Evolutionary conservation across 2,888 invertebrate species (phyloP).

Genomic region (Dasypolia templi): DNA sequence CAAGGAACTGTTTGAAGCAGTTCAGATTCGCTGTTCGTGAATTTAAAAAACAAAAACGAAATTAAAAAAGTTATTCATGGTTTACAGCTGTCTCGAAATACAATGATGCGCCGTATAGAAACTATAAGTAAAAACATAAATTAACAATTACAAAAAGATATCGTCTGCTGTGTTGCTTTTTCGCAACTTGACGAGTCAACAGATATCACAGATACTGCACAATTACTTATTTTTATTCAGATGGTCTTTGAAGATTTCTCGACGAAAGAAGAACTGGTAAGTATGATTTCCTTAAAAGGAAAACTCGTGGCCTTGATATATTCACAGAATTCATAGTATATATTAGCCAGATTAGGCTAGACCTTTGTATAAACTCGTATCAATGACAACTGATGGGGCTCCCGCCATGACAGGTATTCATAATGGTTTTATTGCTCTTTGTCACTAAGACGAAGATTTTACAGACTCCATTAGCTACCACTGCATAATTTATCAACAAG

Average conservation of each 20-base stretch:
- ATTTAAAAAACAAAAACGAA: too few species aligned
- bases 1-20: too few species aligned
- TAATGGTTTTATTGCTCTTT: constrained; percentile 3
- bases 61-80: too few species aligned
- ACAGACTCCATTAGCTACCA: not conserved
- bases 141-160: not conserved
- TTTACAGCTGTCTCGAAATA: too few species aligned
- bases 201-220: constrained; percentile 5
- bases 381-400: constrained; percentile 8
- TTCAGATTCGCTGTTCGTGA: too few species aligned
- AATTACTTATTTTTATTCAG: constrained; percentile 3
- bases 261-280: not conserved
- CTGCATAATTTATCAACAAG: too few species aligned
- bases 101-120: not conserved
- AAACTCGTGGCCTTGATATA: not conserved
- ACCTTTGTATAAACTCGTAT: not conserved
- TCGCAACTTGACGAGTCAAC: constrained; percentile 5
- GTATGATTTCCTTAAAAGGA: not conserved
- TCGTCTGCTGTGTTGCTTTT: not conserved
- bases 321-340: constrained; percentile 1
- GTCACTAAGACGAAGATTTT: not conserved
- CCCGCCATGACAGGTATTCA: constrained; percentile 8
- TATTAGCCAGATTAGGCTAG: constrained; percentile 1
- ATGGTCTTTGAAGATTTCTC: constrained; percentile 8
- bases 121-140: not conserved